phyloP scores from a whole-genome alignment of 2,113 vertebrate genomes.

The Panthera leo region DNA sequence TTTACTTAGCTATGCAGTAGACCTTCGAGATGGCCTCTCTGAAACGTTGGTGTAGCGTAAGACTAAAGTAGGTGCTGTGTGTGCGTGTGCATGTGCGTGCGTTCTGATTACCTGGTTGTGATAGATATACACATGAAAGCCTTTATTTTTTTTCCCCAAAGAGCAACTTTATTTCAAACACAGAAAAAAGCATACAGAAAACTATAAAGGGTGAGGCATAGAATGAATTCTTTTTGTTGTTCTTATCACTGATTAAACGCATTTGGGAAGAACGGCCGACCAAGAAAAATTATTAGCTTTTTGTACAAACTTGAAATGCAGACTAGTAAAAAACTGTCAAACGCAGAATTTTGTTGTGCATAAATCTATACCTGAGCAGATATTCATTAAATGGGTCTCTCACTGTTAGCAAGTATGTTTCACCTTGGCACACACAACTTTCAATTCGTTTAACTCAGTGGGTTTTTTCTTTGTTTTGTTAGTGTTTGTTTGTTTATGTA shows the following conservation, averaged over 20 bases:
- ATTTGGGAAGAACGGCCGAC: constrained; percentile 41
- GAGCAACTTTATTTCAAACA: constrained; percentile 47
- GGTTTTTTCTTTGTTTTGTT: neutral
- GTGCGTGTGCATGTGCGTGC: no score
- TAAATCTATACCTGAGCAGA: constrained; percentile 45
- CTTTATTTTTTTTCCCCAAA: neutral
- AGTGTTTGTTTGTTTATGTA: no score
- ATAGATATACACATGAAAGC: no score
- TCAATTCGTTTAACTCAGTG: constrained; percentile 44
- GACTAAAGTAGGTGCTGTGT: no score
- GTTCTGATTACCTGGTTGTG: no score
- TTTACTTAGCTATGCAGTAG: no score
- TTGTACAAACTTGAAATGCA: constrained; percentile 59
- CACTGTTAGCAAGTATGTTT: neutral
- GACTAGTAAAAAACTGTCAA: constrained; percentile 61
- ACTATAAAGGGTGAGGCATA: neutral
- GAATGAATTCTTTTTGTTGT: neutral
- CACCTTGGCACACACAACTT: constrained; percentile 1
- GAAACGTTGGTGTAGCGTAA: no score
- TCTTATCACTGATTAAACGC: constrained; percentile 53
- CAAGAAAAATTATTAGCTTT: constrained; percentile 61
- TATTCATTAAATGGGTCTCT: constrained; percentile 57
- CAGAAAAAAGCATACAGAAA: neutral
- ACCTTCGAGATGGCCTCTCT: no score
- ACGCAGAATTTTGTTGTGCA: constrained; percentile 57